phyloP scores from a whole-genome alignment of 1,140 invertebrate species.

The Zaprionus camerounensis region DNA sequence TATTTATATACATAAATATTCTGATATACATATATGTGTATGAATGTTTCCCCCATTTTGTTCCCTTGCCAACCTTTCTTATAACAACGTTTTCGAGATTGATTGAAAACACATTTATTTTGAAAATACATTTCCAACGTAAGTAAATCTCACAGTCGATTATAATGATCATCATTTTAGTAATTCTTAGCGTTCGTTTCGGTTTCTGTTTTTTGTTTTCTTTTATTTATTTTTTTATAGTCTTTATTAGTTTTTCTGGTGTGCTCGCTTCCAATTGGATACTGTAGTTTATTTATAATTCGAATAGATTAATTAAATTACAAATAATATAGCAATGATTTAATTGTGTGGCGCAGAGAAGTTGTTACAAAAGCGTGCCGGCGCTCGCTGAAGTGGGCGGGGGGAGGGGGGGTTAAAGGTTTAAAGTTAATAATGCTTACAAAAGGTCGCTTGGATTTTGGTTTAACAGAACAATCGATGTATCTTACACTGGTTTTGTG shows the following conservation, averaged over 20 bases:
- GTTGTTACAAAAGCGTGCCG: conserved; percentile 58
- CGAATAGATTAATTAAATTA: conserved; percentile 62
- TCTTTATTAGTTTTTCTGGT: conserved; percentile 69
- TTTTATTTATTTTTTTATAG: conserved; percentile 61
- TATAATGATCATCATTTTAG: conserved; percentile 15
- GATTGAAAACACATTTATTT: conserved; percentile 37
- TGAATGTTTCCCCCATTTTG: background rate
- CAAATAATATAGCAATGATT: conserved; percentile 47
- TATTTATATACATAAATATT: too few relatives aligned
- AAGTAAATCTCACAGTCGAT: conserved; percentile 25
- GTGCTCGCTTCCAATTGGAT: conserved; percentile 50
- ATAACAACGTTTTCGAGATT: conserved; percentile 19
- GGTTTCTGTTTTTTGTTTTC: conserved; percentile 16
- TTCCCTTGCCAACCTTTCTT: background rate
- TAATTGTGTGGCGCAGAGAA: conserved; percentile 5
- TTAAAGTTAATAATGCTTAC: conserved; percentile 11
- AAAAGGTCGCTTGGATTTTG: conserved; percentile 1
- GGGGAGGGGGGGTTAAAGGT: conserved; percentile 7
- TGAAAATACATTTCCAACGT: conserved; percentile 25
- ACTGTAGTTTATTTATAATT: conserved; percentile 52
- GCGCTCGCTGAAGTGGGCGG: conserved; percentile 35
- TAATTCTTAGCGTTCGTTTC: conserved; percentile 7
- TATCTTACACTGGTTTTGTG: conserved; percentile 43
- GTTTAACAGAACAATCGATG: conserved; percentile 28
- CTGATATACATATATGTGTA: too few relatives aligned